A percentile compares a stretch with the other conserved stretches of the same genome.
Conservation (phyloP, 2,888 invertebrate species). For the Malthinus flaveolus region DNA sequence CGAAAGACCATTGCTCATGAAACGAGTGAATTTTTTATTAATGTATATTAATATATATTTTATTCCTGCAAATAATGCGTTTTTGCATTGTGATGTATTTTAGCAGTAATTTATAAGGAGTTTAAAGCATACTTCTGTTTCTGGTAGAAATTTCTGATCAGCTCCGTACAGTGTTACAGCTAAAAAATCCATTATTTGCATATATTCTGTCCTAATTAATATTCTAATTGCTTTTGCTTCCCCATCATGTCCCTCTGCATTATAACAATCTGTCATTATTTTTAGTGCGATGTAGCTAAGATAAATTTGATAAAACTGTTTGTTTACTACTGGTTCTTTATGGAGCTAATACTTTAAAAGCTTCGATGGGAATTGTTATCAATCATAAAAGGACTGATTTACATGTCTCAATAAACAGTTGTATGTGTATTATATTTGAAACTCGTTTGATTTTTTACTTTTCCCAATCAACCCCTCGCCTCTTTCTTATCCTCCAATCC, state of each 20-base stretch:
- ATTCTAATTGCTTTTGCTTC: conserved; percentile 47
- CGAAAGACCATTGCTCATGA: conserved; percentile 47
- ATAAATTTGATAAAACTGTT: conserved; percentile 39
- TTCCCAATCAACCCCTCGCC: too few species aligned
- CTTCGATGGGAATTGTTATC: conserved; percentile 47
- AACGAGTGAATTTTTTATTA: conserved; percentile 52
- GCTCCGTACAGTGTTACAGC: conserved; percentile 49
- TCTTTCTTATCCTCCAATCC: conserved; percentile 24
- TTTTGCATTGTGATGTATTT: conserved; percentile 71
- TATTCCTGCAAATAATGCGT: conserved; percentile 75
- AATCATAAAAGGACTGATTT: conserved; percentile 55
- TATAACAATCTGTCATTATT: conserved; percentile 43
- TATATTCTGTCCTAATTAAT: conserved; percentile 34
- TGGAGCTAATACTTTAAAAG: conserved; percentile 39
- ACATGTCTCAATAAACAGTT: conserved; percentile 69
- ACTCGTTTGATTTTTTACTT: conserved; percentile 39
- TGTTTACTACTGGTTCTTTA: conserved; percentile 31
- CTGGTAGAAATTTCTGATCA: conserved; percentile 38
- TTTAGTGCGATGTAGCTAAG: conserved; percentile 54
- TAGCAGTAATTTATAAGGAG: conserved; percentile 57
- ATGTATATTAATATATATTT: conserved; percentile 69
- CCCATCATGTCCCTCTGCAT: conserved; percentile 45
- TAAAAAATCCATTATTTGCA: conserved; percentile 52
- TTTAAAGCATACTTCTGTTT: conserved; percentile 53
- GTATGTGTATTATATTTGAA: conserved; percentile 64